Conservation (phyloP, 1,140 invertebrate species). For the Chlorops oryzae region DNA sequence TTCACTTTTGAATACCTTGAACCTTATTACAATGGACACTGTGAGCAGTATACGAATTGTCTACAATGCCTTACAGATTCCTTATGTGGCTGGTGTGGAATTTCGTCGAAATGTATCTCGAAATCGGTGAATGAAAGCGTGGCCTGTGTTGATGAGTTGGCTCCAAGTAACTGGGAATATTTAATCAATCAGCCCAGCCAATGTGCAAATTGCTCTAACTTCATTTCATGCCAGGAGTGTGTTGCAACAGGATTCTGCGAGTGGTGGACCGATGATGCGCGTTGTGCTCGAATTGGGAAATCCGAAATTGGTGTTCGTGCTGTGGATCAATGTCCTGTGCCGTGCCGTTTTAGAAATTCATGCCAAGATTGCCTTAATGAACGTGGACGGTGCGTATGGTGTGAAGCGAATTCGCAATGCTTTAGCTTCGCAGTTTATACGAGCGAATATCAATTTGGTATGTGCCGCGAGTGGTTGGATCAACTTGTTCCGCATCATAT, state of each 20-base stretch:
- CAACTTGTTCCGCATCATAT: conserved; percentile 55
- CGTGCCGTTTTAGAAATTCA: conserved; percentile 66
- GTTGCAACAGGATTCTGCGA: conserved; percentile 70
- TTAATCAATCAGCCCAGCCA: conserved; percentile 70
- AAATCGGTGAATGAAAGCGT: conserved; percentile 58
- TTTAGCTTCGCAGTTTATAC: conserved; percentile 93
- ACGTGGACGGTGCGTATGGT: conserved; percentile 88
- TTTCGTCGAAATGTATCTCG: conserved; percentile 59
- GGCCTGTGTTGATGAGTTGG: conserved; percentile 51
- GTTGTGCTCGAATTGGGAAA: conserved; percentile 73
- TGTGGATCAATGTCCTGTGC: conserved; percentile 63
- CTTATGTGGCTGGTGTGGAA: conserved; percentile 83
- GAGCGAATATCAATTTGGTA: conserved; percentile 85
- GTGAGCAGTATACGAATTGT: conserved; percentile 73
- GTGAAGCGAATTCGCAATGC: conserved; percentile 82
- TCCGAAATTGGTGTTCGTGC: conserved; percentile 58
- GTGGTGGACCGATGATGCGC: conserved; percentile 80
- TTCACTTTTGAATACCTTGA: conserved; percentile 87
- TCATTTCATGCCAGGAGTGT: conserved; percentile 77
- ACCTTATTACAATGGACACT: conserved; percentile 75
- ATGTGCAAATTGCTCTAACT: conserved; percentile 82
- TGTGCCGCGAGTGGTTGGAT: conserved; percentile 89
- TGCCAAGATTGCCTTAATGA: conserved; percentile 80
- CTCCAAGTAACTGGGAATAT: conserved; percentile 61
- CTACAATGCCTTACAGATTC: conserved; percentile 82